These are phyloP conservation scores for Myrmecophaga tridactyla DNA, from an alignment of 2,113 vertebrate species.

Conservation along the genomic window DNA sequence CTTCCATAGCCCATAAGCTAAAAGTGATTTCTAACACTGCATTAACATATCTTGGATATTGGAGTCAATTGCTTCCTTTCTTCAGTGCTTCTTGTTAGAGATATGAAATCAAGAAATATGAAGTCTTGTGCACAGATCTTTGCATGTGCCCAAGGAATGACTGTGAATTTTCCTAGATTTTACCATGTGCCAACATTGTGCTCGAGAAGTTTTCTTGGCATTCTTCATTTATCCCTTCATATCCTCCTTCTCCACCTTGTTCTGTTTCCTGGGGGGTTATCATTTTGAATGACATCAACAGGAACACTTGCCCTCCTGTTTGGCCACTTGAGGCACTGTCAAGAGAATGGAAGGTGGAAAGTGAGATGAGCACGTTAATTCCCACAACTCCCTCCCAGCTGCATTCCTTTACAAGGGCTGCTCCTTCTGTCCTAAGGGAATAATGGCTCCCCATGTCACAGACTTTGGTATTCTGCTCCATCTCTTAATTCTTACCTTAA, in stretches of 20 bases:
- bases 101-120: background rate
- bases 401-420: background rate
- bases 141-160: background rate
- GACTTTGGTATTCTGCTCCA: background rate
- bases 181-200: background rate
- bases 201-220: background rate
- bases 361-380: background rate
- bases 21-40: background rate
- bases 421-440: background rate
- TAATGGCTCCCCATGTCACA: rapidly evolving
- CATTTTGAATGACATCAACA: background rate
- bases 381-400: rapidly evolving
- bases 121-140: background rate
- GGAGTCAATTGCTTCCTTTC: background rate
- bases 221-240: background rate
- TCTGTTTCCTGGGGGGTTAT: background rate
- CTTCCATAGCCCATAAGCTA: background rate
- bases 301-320: background rate
- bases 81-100: background rate
- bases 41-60: background rate
- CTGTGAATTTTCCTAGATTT: background rate
- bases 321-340: background rate
- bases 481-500: background rate
- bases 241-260: background rate
- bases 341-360: background rate